Base-by-base conservation (phyloP, 2,797 vertebrate genomes). In the Enteromius viviparus region DNA sequence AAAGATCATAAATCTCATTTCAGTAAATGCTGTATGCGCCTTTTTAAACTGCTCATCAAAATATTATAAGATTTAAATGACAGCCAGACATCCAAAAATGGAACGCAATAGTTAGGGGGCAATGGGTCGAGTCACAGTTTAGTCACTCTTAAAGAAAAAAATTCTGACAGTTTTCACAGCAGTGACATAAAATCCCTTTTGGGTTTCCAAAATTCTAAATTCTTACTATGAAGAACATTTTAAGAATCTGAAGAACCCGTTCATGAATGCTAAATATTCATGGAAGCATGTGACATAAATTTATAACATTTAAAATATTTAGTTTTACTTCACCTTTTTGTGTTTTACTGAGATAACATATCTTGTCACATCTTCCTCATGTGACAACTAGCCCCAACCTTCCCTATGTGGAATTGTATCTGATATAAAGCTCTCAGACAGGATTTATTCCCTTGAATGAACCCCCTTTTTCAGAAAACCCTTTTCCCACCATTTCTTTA, bases 391-490 rank as follows among this genome's bases (percentile, higher is more conserved):
- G 6, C 23, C 17, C 32, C 26, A 62, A 26, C 12, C 60, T 62
- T 23, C 12, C 60, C 26, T 62, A 45, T 23, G 58, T 66, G n/a
- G 21, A 55, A 23, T 60, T 14, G 19, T 69, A 45, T 55, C 21
- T 76, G 45, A 55, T 80, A 76, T 64, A 65, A 77, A 78, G 49
- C 42, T 78, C 45, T 86, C 68, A 85, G 70, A 79, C 21, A 81
- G 82, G 70, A 60, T 76, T 82, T 80, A 69, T 76, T 77, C 15
- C 62, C 29, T 75, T 84, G 82, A 81, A 82, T 70, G 66, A 85
- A 58, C 75, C 65, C 60, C 21, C 58, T 23, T 29, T 64, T 55
- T 23, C 80, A 49, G 42, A 79, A 86, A 76, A 78, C 65, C 72
- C 37, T n/a, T 79, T 68, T 78, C 76, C 76, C 81, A 78, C 72